Base-by-base conservation (phyloP, 2,797 vertebrate species). In the Vipera latastei region DNA sequence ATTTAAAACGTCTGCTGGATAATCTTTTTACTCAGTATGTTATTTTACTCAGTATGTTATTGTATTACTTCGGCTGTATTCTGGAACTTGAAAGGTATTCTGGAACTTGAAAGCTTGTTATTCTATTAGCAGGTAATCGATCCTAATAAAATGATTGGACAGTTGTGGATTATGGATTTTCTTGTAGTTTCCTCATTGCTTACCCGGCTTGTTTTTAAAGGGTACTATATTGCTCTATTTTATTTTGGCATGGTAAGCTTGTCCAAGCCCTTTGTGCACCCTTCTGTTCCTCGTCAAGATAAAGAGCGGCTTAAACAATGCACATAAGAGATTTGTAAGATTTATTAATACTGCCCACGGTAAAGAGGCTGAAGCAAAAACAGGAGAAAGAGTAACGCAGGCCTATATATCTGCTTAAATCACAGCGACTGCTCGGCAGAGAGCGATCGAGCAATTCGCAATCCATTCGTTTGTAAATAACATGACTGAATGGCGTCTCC, bases 401-500 rank as follows among this genome's bases (percentile, higher is more conserved):
- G 83, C 85, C 89, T 61, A 25, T 53, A 44, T 5, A 9, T 78
- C 73, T 61, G n/a, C 91, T 92, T 56, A 26, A 88, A 83, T 63
- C 89, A 56, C 89, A 78, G 86, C 14, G 65, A 86, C 90, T 93
- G 56, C 90, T 91, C 91, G 93, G 92, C 90, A 93, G 92, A 55
- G 61, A 44, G 32, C 51, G 53, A 55, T 55, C 51, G 56, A 87
- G 95, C 92, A 86, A 92, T 63, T 87, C 69, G 13, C 87, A 88
- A 86, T 86, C 89, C 83, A 59, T 73, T 63, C 91, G 53, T 91
- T 94, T 93, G 92, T 94, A 90, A 94, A 96, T 93, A 94, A 94
- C 94, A 94, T 7, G 59, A 83, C 93, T 96, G 96, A 97, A 97
- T 96, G 97, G 97, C 96, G 96, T 94, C 96, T 95, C 85, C 91